These are phyloP conservation scores for Tachina fera DNA, from an alignment of 2,888 invertebrate genomes.

Conservation along the genomic window DNA sequence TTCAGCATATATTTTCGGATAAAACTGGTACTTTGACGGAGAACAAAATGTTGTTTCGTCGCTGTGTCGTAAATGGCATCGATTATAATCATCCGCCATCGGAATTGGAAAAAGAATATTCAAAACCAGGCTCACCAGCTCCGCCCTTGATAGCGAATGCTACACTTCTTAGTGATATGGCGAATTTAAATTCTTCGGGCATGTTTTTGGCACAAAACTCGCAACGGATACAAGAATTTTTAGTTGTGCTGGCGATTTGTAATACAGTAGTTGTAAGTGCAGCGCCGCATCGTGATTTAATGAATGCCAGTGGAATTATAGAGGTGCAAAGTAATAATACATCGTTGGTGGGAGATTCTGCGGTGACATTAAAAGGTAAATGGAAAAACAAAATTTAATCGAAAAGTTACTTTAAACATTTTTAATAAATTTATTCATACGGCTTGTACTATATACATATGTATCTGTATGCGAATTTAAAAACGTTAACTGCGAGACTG, in stretches of 20 bases:
- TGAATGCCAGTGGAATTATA: conserved; percentile 88
- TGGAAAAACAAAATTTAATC: neutral
- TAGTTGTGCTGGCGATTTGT: conserved; percentile 95
- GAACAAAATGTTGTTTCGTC: conserved; percentile 97
- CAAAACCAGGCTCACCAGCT: conserved; percentile 84
- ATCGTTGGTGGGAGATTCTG: conserved; percentile 71
- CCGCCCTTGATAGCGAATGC: conserved; percentile 84
- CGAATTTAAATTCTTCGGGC: conserved; percentile 76
- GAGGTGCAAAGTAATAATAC: conserved; percentile 82
- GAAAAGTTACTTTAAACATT: too few relatives aligned
- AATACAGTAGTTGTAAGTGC: conserved; percentile 98
- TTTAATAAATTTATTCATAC: too few relatives aligned
- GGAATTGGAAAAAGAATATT: conserved; percentile 85
- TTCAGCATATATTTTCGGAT: conserved; percentile 97
- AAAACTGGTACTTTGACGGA: conserved; percentile 99
- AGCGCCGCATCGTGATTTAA: conserved; percentile 88
- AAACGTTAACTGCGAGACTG: too few relatives aligned
- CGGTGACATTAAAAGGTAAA: conserved; percentile 78
- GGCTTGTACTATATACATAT: too few relatives aligned
- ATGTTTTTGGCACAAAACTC: conserved; percentile 85
- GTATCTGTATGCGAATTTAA: too few relatives aligned
- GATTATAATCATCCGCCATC: conserved; percentile 94
- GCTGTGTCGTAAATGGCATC: conserved; percentile 93
- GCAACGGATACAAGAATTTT: conserved; percentile 92
- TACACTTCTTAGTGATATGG: conserved; percentile 84